Base-by-base conservation (phyloP, 1,140 invertebrate species). In the Temnothorax nylanderi region DNA sequence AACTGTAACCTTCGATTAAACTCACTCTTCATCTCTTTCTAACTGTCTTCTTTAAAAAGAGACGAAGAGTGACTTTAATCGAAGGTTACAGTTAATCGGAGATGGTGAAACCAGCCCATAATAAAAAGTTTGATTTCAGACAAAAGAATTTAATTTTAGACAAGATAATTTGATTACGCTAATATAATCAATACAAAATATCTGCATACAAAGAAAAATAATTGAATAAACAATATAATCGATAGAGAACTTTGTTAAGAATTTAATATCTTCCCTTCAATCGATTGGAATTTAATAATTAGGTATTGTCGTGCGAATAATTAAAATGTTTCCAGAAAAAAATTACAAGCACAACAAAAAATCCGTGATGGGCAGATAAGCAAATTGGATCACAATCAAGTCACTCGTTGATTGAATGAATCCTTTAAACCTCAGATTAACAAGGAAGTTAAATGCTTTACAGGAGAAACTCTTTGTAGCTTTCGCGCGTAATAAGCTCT, bases 331-430 rank as follows among this genome's bases (percentile, higher is more conserved):
- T 26, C 16, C 58, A 37, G 21, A 62, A 44, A 77, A 13, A 47
- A 32, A 26, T 44, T 21, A 77, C 16, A 54, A 62, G 16, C 16
- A 0, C 13, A 32, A 3, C 0, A 47, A 37, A 47, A 64, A 34
- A 37, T 64, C 2, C 3, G 0, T 18, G 5, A 18, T 8, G 6
- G 5, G 16, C 41, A 62, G 32, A 37, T 21, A 56, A 60, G 11
- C 8, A 64, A 77, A 78, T 78, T 78, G 44, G 58, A 49, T 78
- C 0, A n/a, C 26, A 47, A 64, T 64, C 16, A 78, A 47, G 4
- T 64, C 4, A 4, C 18, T 64, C n/a, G 11, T 41, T 64, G 58
- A 47, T 78, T 34, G 18, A 78, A 49, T 13, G 26, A 49, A 34
- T 64, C 13, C 26, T 62, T 62, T 77, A 41, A 47, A 49, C 10